Evolutionary conservation across 2,797 vertebrate genomes (phyloP).

Genomic region (Tenualosa ilisha): DNA sequence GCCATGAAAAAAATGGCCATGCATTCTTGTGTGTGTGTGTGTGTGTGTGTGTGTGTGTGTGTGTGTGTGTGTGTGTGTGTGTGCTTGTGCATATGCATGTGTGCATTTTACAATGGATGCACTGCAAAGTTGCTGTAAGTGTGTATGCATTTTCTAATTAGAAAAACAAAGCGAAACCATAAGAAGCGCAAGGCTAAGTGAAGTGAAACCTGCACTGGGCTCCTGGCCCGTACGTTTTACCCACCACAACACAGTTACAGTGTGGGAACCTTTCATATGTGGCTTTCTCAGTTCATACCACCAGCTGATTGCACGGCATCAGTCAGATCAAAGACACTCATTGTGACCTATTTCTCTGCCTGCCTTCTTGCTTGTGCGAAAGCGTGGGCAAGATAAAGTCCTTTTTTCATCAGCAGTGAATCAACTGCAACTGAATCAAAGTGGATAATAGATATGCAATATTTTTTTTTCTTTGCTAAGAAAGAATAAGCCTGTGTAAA

Average conservation of each 20-base stretch:
- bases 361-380: no score
- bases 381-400: no score
- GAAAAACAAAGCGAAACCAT: neutral
- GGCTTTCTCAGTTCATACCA: neutral
- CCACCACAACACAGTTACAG: neutral
- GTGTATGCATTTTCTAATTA: neutral
- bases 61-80: neutral
- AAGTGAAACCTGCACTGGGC: neutral
- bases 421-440: neutral
- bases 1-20: no score
- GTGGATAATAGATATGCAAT: neutral
- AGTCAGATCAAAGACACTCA: neutral
- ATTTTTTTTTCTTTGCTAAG: no score
- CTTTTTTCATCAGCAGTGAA: no score
- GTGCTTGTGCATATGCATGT: neutral
- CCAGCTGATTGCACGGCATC: neutral
- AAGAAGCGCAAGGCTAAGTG: neutral
- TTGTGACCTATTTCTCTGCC: neutral
- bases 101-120: neutral
- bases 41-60: conserved; percentile 5
- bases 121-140: neutral
- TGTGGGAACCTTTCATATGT: neutral
- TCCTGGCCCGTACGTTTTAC: neutral
- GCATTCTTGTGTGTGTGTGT: neutral
- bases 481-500: no score